Conservation (phyloP, 2,888 invertebrate species). For the Perithous albicinctus region DNA sequence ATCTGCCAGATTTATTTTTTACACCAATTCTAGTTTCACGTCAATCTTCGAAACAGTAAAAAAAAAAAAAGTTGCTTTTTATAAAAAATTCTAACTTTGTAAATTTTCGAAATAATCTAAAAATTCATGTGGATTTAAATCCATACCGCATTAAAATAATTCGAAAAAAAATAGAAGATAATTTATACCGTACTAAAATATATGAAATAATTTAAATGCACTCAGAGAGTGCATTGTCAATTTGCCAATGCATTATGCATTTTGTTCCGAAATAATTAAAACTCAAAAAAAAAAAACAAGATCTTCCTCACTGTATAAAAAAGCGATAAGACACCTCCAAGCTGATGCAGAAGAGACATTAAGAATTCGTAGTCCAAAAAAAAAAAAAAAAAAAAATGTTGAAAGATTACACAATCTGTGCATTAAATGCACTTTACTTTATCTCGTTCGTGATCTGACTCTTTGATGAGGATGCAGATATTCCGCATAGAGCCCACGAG, state of each 20-base stretch:
- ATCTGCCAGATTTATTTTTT: no score
- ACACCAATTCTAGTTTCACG: no score
- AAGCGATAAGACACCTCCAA: neutral
- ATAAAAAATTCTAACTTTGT: no score
- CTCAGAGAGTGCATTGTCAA: neutral
- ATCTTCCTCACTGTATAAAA: neutral
- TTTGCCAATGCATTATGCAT: neutral
- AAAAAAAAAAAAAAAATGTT: neutral
- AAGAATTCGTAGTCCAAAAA: neutral
- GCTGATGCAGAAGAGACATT: neutral
- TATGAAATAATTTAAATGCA: no score
- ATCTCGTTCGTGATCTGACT: slow-evolving; percentile 8
- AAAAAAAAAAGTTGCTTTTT: no score
- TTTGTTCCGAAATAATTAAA: neutral
- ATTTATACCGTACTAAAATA: no score
- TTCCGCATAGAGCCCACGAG: neutral
- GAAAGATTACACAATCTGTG: slow-evolving; percentile 9
- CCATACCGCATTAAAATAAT: no score
- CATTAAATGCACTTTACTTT: slow-evolving; percentile 17
- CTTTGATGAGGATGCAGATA: slow-evolving; percentile 24
- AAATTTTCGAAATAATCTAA: no score
- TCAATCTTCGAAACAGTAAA: no score
- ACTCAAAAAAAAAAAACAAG: no score
- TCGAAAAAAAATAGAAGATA: no score
- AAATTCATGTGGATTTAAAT: no score